A percentile compares a stretch with the other conserved stretches of the same genome.
Conservation (phyloP, 35 echinoderm and acorn worm genomes). For the Antedon bifida region DNA sequence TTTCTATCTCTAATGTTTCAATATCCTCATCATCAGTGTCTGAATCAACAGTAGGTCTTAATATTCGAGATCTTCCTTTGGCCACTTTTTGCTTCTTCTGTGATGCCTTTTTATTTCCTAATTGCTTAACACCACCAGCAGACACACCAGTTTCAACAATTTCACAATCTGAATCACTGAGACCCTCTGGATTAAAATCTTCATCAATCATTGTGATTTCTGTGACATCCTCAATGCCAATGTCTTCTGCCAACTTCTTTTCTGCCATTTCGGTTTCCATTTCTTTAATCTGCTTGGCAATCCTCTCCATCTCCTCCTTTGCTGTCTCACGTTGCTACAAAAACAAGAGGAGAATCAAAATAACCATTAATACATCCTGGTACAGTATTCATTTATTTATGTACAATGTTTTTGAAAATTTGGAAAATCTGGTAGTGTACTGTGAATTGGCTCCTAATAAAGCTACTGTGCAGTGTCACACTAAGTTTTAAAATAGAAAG, state of each 20-base stretch:
- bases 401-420: too few relatives aligned
- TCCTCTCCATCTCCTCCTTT: neutral
- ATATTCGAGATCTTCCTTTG: neutral
- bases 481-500: too few relatives aligned
- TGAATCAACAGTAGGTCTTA: neutral
- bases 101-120: neutral
- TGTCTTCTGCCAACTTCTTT: neutral
- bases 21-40: neutral
- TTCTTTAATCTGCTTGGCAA: neutral
- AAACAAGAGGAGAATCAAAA: neutral
- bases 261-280: neutral
- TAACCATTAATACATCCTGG: neutral
- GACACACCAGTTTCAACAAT: neutral
- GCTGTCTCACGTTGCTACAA: neutral
- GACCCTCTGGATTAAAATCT: neutral
- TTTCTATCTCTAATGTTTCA: neutral
- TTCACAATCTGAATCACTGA: neutral
- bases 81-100: neutral
- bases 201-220: neutral
- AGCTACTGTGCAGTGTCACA: too few relatives aligned
- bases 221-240: neutral
- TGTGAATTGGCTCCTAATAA: too few relatives aligned
- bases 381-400: too few relatives aligned
- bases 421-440: too few relatives aligned
- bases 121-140: too few relatives aligned